Evolutionary conservation across 2,113 vertebrate genomes (phyloP).

Genomic region (Gymnarchus niloticus): DNA sequence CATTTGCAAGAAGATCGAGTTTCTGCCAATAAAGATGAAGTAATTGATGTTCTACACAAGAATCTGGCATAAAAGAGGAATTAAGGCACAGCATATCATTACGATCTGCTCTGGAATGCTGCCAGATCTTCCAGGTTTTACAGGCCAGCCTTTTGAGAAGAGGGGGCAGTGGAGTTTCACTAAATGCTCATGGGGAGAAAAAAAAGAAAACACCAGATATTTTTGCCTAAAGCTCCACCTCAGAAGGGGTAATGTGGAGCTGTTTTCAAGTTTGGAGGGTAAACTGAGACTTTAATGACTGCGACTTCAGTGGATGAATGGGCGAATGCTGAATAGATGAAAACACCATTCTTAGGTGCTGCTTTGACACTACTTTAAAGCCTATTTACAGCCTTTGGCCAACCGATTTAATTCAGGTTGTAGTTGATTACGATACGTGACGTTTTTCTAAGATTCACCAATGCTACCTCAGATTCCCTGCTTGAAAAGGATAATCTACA

Average conservation of each 20-base stretch:
- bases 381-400: background rate
- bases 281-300: slow-evolving; percentile 2
- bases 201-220: background rate
- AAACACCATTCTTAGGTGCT: background rate
- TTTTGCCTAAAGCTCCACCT: background rate
- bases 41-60: slow-evolving; percentile 17
- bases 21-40: slow-evolving; percentile 21
- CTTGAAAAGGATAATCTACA: background rate
- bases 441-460: background rate
- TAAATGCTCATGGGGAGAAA: background rate
- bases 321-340: slow-evolving; percentile 2
- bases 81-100: slow-evolving; percentile 20
- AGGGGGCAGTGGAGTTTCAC: background rate
- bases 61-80: slow-evolving; percentile 24
- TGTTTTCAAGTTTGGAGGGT: background rate
- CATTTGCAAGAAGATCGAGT: slow-evolving; percentile 9
- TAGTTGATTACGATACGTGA: no score
- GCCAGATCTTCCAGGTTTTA: slow-evolving; percentile 18
- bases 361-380: background rate
- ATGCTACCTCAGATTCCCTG: background rate
- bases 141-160: slow-evolving; percentile 3
- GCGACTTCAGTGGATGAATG: background rate
- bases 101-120: slow-evolving; percentile 20
- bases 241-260: background rate
- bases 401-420: background rate